These are phyloP conservation scores for Thereuonema tuberculata DNA, from an alignment of 1,140 invertebrate species.

Conservation along the genomic window DNA sequence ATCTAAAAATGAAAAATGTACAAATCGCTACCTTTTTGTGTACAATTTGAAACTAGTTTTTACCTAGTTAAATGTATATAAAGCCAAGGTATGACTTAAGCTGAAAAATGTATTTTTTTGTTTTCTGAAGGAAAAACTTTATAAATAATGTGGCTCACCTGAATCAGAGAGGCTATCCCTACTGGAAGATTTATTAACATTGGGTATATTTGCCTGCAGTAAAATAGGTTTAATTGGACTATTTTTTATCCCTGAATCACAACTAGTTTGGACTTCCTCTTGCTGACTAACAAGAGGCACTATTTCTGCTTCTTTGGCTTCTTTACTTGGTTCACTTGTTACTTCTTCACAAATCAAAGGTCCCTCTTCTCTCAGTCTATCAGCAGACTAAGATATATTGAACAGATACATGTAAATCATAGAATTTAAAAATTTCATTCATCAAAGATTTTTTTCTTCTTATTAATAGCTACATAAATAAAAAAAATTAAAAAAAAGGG, in stretches of 20 bases:
- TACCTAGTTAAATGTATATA: no score
- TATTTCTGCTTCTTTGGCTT: background rate
- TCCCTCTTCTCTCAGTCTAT: background rate
- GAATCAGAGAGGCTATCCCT: constrained; percentile 1
- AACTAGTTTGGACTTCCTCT: constrained; percentile 6
- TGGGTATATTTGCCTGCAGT: constrained; percentile 13
- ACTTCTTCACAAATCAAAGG: background rate
- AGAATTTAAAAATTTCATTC: background rate
- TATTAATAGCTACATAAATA: no score
- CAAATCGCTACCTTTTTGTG: no score
- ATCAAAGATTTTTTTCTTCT: no score
- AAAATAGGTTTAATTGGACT: constrained; percentile 1
- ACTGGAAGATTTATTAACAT: constrained; percentile 10
- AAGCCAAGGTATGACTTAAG: no score
- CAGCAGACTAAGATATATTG: constrained; percentile 6
- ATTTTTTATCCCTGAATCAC: background rate
- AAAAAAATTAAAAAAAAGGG: no score
- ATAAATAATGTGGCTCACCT: no score
- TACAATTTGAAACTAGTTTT: no score
- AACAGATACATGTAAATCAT: no score
- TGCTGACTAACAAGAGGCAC: background rate
- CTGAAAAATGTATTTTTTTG: no score
- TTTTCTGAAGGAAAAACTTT: no score
- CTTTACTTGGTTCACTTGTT: background rate
- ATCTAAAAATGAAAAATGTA: no score